Conservation (phyloP, 2,888 invertebrate species). For the Beris morrisii region DNA sequence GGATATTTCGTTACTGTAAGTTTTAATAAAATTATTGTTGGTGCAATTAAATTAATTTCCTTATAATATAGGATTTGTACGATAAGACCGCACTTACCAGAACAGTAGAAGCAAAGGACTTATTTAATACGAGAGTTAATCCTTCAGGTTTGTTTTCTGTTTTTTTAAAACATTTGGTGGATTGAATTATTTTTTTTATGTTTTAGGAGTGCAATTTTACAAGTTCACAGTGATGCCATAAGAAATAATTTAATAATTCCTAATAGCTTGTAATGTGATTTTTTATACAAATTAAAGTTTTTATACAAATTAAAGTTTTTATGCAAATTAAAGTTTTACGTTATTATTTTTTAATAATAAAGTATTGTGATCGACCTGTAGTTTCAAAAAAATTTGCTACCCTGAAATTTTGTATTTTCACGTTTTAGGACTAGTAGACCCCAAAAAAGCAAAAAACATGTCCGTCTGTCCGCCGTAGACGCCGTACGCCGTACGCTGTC, state of each 20-base stretch:
- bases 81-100: conserved; percentile 36
- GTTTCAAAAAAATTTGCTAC: too few species aligned
- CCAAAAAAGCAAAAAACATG: too few species aligned
- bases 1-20: conserved; percentile 50
- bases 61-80: conserved; percentile 43
- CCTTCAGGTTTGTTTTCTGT: conserved; percentile 42
- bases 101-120: conserved; percentile 30
- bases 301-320: too few species aligned
- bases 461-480: too few species aligned
- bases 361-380: too few species aligned
- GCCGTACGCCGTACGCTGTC: too few species aligned
- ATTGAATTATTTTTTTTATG: neutral
- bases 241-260: neutral
- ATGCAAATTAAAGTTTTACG: too few species aligned
- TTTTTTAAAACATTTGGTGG: neutral
- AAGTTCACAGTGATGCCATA: conserved; percentile 44
- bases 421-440: too few species aligned
- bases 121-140: conserved; percentile 42
- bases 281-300: too few species aligned
- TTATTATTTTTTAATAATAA: too few species aligned
- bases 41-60: neutral
- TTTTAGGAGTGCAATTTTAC: conserved; percentile 44
- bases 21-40: neutral
- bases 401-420: too few species aligned
- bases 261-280: too few species aligned